Conservation (phyloP, 2,888 invertebrate species). For the Diaphora mendica region DNA sequence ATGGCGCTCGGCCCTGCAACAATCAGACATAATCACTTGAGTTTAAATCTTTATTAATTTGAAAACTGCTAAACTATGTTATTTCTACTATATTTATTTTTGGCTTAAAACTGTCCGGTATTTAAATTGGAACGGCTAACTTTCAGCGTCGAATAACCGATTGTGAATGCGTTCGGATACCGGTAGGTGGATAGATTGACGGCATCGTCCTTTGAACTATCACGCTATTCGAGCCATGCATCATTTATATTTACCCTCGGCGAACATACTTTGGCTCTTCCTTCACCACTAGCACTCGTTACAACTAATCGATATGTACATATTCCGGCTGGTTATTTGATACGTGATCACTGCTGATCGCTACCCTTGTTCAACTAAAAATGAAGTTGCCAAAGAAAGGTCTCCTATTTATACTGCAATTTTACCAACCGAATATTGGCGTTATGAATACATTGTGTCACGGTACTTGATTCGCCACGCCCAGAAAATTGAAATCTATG, state of each 20-base stretch:
- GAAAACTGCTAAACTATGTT: background rate
- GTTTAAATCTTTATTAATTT: slow-evolving; percentile 18
- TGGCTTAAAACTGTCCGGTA: slow-evolving; percentile 24
- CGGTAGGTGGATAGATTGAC: slow-evolving; percentile 66
- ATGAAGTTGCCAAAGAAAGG: slow-evolving; percentile 74
- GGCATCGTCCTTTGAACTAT: slow-evolving; percentile 84
- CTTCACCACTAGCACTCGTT: slow-evolving; percentile 76
- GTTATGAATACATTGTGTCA: slow-evolving; percentile 85
- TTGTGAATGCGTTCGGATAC: slow-evolving; percentile 67
- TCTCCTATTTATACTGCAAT: slow-evolving; percentile 80
- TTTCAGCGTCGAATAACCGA: slow-evolving; percentile 57
- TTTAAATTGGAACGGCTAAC: slow-evolving; percentile 41
- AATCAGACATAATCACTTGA: slow-evolving; percentile 61
- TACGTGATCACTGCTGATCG: slow-evolving; percentile 60
- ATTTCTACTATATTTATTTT: slow-evolving; percentile 8
- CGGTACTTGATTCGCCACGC: slow-evolving; percentile 86
- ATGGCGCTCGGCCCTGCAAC: slow-evolving; percentile 86
- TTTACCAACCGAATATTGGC: slow-evolving; percentile 80
- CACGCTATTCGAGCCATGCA: slow-evolving; percentile 87
- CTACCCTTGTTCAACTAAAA: slow-evolving; percentile 68
- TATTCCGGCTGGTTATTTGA: slow-evolving; percentile 56
- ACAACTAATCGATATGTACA: slow-evolving; percentile 76
- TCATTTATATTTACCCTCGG: slow-evolving; percentile 86
- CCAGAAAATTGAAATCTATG: slow-evolving; percentile 85
- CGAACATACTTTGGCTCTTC: slow-evolving; percentile 85